A percentile compares a stretch with the other conserved stretches of the same genome.
Conservation (phyloP, 1,140 invertebrate species). For the Drosophila punjabiensis region DNA sequence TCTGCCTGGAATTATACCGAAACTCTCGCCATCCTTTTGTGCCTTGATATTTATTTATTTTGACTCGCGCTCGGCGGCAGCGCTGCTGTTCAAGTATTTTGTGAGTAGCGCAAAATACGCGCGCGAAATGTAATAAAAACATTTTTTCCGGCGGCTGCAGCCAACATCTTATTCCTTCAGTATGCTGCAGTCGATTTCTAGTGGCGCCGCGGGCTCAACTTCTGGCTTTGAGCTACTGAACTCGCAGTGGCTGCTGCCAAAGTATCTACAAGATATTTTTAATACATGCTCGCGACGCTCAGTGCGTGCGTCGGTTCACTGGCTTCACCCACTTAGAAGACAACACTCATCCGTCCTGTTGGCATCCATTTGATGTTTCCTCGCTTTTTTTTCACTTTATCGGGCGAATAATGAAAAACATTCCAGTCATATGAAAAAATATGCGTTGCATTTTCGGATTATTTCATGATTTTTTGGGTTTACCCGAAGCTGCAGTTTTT, state of each 20-base stretch:
- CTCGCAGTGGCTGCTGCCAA: constrained; percentile 39
- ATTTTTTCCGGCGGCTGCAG: constrained; percentile 70
- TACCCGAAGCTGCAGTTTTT: constrained; percentile 10
- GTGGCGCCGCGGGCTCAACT: constrained; percentile 47
- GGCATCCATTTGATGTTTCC: constrained; percentile 70
- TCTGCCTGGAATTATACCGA: constrained; percentile 43
- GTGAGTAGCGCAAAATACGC: constrained; percentile 80
- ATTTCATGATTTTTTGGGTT: constrained; percentile 33
- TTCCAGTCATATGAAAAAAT: constrained; percentile 65
- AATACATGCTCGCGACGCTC: constrained; percentile 75
- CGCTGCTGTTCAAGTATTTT: constrained; percentile 76
- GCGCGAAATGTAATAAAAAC: constrained; percentile 83
- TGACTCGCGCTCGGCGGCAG: constrained; percentile 48
- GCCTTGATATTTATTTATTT: constrained; percentile 76
- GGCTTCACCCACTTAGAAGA: constrained; percentile 30
- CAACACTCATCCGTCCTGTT: constrained; percentile 38
- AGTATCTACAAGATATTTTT: constrained; percentile 83
- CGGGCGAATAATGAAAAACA: constrained; percentile 70
- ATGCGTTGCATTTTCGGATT: constrained; percentile 65
- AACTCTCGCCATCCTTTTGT: constrained; percentile 25
- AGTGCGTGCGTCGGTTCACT: constrained; percentile 25
- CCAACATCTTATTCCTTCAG: constrained; percentile 71
- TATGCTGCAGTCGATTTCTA: constrained; percentile 74
- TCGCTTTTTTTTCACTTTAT: constrained; percentile 38
- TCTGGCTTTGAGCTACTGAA: constrained; percentile 53